Evolutionary conservation across 2,888 invertebrate genomes (phyloP).

Genomic region (Ganaspis brasiliensis): DNA sequence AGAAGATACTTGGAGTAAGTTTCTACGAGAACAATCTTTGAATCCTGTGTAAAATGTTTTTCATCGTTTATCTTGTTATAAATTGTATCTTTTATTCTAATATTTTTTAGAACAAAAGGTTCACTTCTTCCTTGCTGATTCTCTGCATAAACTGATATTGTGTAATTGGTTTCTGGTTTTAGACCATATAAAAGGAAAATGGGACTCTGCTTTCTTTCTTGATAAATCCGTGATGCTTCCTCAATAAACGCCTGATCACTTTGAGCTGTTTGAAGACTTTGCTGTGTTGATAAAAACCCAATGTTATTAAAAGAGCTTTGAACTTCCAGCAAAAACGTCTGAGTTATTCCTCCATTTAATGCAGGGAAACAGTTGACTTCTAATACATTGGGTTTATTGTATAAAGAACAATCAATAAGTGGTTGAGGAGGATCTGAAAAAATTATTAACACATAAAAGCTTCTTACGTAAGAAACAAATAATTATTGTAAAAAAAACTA

Average conservation of each 20-base stretch:
- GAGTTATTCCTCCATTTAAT: slow-evolving; percentile 90
- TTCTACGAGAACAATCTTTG: too few relatives aligned
- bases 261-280: slow-evolving; percentile 78
- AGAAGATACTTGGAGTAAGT: too few relatives aligned
- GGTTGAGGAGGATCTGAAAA: slow-evolving; percentile 88
- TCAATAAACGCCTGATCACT: slow-evolving; percentile 68
- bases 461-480: too few relatives aligned
- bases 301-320: slow-evolving; percentile 70
- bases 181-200: slow-evolving; percentile 88
- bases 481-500: too few relatives aligned
- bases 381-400: slow-evolving; percentile 85
- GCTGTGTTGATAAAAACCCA: slow-evolving; percentile 75
- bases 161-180: slow-evolving; percentile 89
- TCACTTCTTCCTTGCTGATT: slow-evolving; percentile 90
- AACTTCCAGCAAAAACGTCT: slow-evolving; percentile 91
- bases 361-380: slow-evolving; percentile 89
- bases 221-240: slow-evolving; percentile 72
- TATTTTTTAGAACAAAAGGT: slow-evolving; percentile 87
- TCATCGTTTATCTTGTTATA: too few relatives aligned
- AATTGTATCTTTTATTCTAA: slow-evolving; percentile 78
- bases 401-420: slow-evolving; percentile 88
- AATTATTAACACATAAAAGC: too few relatives aligned
- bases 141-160: slow-evolving; percentile 90
- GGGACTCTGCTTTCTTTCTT: slow-evolving; percentile 81
- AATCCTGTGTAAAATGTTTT: too few relatives aligned